These are phyloP conservation scores for Sericinus montela DNA, from an alignment of 2,888 invertebrate species.

Conservation along the genomic window DNA sequence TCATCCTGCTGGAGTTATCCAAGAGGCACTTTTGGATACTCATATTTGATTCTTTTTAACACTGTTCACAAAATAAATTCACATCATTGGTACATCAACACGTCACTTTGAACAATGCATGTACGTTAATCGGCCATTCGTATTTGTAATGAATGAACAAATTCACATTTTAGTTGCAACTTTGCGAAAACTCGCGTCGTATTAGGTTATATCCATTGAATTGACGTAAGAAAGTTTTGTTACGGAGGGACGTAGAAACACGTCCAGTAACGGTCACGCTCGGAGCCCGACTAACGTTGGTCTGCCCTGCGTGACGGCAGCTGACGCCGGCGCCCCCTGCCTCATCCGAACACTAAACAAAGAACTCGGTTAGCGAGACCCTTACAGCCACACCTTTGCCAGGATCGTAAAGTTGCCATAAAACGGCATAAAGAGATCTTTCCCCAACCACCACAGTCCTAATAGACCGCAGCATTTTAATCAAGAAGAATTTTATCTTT, in stretches of 20 bases:
- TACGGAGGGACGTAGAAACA: constrained; percentile 29
- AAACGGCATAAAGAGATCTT: constrained; percentile 10
- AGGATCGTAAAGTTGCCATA: constrained; percentile 21
- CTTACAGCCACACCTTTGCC: constrained; percentile 43
- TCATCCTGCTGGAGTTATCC: constrained; percentile 77
- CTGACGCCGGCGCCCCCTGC: constrained; percentile 47
- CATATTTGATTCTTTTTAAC: constrained; percentile 58
- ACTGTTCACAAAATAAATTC: constrained; percentile 49
- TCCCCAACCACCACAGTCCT: constrained; percentile 3
- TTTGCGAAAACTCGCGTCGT: constrained; percentile 38
- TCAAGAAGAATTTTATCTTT: neutral
- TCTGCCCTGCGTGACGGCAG: constrained; percentile 34
- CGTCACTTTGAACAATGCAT: constrained; percentile 47
- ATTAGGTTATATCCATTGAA: constrained; percentile 79
- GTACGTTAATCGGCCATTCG: constrained; percentile 43
- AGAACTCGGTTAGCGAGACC: constrained; percentile 26
- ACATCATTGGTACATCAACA: constrained; percentile 55
- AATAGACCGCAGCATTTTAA: constrained; percentile 5
- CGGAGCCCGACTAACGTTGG: constrained; percentile 43
- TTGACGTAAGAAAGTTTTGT: constrained; percentile 76
- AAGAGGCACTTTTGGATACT: constrained; percentile 75
- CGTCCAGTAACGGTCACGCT: constrained; percentile 35
- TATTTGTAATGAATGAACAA: constrained; percentile 33
- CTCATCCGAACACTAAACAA: constrained; percentile 31
- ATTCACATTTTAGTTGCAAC: constrained; percentile 57